Evolutionary conservation across 2,797 vertebrate species (phyloP), one percentile per base, ranked within the genome.

Genomic region (Cossypha niveicapilla): DNA sequence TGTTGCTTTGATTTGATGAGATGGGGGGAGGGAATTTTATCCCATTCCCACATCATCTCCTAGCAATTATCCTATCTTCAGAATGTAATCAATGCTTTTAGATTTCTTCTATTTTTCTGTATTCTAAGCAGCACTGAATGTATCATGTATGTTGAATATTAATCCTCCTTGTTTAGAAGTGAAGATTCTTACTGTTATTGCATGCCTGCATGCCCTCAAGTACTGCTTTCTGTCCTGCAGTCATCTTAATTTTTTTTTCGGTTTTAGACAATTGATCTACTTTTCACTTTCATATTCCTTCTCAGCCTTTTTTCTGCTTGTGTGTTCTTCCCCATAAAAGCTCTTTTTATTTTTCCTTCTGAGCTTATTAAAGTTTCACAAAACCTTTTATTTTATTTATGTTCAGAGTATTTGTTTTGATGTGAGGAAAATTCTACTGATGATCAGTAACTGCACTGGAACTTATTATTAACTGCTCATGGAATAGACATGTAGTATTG

Each of bases 31-130:
- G 13, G 18, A 8, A 44, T 44, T 72, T 54, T 58, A 12, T 35
- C 34, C 5, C 9, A 23, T 32, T 41, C 4, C 6, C 5, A 23
- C 18, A 10, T 19, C 9, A 6, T 7, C 9, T 10, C 1, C 5
- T 10, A 22, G 18, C 9, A 41, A 9, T 65, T 47, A 37, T 11
- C 15, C 21, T 63, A 6, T 71, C 34, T 34, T 71, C 4, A n/a
- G 42, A 70, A 42, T 37, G 23, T 47, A 34, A 30, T 61, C 9
- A 34, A 7, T 21, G 2, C 6, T 72, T 76, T 51, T 60, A 75
- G 9, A 11, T 67, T 37, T 72, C 9, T 28, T 62, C 15, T 68
- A 2, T 66, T 62, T 54, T 61, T 61, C 53, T 54, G 10, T 76
- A 11, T 74, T 61, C n/a, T 80, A 14, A 65, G 27, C 28, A 80